Conservation (phyloP, 2,113 vertebrate genomes). For the Austrofundulus limnaeus region DNA sequence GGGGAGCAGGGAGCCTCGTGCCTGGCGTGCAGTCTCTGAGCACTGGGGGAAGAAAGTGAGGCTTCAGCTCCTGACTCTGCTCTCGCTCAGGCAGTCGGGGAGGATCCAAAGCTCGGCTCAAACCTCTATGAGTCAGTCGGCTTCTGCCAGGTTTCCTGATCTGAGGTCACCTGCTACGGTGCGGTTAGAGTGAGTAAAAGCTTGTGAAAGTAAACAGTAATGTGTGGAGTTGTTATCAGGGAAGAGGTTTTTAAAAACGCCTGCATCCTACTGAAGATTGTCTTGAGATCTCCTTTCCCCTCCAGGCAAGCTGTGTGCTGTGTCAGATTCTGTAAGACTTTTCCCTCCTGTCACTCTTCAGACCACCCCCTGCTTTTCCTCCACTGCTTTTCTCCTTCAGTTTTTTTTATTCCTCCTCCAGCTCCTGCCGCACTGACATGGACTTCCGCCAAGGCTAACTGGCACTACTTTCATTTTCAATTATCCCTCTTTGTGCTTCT, state of each 20-base stretch:
- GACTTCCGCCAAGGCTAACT: constrained; percentile 47
- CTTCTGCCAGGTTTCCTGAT: constrained; percentile 50
- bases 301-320: constrained; percentile 45
- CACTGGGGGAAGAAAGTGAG: constrained; percentile 58
- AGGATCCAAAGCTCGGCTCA: constrained; percentile 64
- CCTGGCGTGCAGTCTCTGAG: constrained; percentile 65
- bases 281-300: constrained; percentile 39
- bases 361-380: constrained; percentile 57
- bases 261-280: constrained; percentile 34
- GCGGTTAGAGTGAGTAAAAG: constrained; percentile 32
- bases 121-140: constrained; percentile 51
- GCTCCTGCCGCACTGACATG: constrained; percentile 33
- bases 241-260: constrained; percentile 37
- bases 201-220: constrained; percentile 22
- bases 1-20: constrained; percentile 66
- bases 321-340: constrained; percentile 33
- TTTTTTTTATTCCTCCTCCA: constrained; percentile 20
- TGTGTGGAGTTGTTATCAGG: constrained; percentile 30
- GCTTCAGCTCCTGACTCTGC: constrained; percentile 59
- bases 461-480: constrained; percentile 52
- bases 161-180: constrained; percentile 52
- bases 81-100: constrained; percentile 44
- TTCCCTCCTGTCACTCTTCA: constrained; percentile 51
- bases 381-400: constrained; percentile 25
- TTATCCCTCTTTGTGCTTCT: constrained; percentile 53